Percentiles rank a stretch among this genome's conserved stretches.
Conservation (phyloP, 1,140 invertebrate genomes). For the Micrasema longulum region DNA sequence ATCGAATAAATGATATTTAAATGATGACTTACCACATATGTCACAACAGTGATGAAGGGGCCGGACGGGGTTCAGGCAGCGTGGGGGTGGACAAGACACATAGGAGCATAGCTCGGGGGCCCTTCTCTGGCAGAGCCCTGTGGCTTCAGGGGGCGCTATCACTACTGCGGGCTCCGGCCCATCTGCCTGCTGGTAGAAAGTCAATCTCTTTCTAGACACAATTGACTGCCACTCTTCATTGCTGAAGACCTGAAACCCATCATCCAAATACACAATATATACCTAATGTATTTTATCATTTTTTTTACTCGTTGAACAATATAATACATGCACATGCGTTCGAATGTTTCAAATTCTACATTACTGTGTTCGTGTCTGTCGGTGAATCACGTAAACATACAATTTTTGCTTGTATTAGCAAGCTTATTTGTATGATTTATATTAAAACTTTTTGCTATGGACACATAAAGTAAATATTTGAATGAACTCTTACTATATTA, state of each 20-base stretch:
- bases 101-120: background rate
- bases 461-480: too few species aligned
- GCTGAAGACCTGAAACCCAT: background rate
- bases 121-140: background rate
- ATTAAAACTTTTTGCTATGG: too few species aligned
- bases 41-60: constrained; percentile 42
- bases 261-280: too few species aligned
- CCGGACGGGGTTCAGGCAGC: constrained; percentile 22
- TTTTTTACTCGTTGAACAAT: too few species aligned
- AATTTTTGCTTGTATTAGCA: too few species aligned
- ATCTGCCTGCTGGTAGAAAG: background rate
- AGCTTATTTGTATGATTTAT: too few species aligned
- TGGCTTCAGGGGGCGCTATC: background rate
- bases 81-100: constrained; percentile 3
- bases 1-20: background rate
- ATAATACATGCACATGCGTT: too few species aligned
- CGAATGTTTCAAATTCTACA: too few species aligned
- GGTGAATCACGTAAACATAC: too few species aligned
- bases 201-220: background rate
- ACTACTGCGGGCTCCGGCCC: background rate
- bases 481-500: too few species aligned
- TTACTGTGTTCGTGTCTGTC: too few species aligned
- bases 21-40: constrained; percentile 26
- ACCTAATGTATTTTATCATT: too few species aligned
- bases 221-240: background rate